Percentiles rank a stretch among this genome's conserved stretches.
Evolutionary conservation across 2,888 invertebrate species (phyloP).

Genomic region (Yponomeuta evonymella): DNA sequence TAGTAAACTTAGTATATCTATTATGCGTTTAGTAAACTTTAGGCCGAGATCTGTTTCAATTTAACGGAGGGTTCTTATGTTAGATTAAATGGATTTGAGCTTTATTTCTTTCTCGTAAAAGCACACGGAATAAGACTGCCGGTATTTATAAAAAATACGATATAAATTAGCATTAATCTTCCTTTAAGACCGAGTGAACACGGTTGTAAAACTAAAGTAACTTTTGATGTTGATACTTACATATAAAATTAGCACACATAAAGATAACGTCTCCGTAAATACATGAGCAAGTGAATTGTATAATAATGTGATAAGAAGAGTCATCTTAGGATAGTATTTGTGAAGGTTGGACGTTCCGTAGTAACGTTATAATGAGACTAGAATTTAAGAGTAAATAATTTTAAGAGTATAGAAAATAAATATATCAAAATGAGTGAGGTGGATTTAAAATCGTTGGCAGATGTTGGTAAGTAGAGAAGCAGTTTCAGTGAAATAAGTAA

Average conservation of each 20-base stretch:
- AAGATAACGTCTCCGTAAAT: neutral
- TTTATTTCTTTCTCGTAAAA: too few species aligned
- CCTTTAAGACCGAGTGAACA: too few species aligned
- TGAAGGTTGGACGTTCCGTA: neutral
- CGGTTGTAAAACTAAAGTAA: neutral
- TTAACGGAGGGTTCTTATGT: too few species aligned
- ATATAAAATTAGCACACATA: neutral
- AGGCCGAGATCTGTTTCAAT: too few species aligned
- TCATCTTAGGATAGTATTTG: neutral
- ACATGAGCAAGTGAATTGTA: neutral
- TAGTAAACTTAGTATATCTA: too few species aligned
- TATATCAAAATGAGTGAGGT: conserved; percentile 35
- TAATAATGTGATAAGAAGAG: neutral
- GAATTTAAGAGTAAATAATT: neutral
- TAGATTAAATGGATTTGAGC: too few species aligned
- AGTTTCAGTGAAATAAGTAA: too few species aligned
- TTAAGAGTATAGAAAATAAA: neutral
- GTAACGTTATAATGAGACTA: neutral
- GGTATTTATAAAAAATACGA: too few species aligned
- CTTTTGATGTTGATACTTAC: neutral
- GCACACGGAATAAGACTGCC: too few species aligned
- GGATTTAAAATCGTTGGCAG: conserved; percentile 30
- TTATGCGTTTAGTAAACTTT: too few species aligned
- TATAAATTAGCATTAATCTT: too few species aligned
- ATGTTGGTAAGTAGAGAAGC: conserved; percentile 26